Conservation (phyloP, 2,113 vertebrate species). For the Trachemys scripta region DNA sequence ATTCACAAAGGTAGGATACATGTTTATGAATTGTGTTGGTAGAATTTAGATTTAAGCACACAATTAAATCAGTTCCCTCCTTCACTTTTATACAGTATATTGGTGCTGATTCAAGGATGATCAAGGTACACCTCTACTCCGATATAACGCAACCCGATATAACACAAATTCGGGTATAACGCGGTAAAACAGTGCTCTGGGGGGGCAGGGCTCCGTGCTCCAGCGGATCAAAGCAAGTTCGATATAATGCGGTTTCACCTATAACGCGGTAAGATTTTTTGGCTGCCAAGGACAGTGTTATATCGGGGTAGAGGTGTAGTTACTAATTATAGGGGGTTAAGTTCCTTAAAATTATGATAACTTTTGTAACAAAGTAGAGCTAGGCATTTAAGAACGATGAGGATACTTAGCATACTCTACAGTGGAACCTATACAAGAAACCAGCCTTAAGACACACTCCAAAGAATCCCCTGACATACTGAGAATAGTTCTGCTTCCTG, state of each 20-base stretch:
- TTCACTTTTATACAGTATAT: neutral
- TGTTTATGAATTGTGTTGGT: neutral
- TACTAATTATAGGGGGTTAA: neutral
- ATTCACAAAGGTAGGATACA: slow-evolving; percentile 48
- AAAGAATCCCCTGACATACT: neutral
- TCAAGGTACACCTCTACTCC: neutral
- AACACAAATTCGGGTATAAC: no score
- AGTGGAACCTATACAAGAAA: neutral
- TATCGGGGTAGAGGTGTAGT: neutral
- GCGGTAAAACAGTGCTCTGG: no score
- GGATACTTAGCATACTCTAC: neutral
- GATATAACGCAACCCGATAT: no score
- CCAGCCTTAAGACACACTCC: neutral
- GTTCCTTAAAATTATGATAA: neutral
- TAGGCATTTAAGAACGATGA: neutral
- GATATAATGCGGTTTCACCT: no score
- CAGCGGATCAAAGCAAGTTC: no score
- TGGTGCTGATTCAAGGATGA: neutral
- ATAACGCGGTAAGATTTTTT: no score
- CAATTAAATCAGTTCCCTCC: neutral
- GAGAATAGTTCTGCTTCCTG: neutral
- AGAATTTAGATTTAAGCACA: neutral
- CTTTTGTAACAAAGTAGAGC: neutral
- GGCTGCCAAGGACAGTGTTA: no score
- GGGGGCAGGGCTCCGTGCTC: no score